Conservation (phyloP, 1,140 invertebrate species). For the Drosophila serrata region DNA sequence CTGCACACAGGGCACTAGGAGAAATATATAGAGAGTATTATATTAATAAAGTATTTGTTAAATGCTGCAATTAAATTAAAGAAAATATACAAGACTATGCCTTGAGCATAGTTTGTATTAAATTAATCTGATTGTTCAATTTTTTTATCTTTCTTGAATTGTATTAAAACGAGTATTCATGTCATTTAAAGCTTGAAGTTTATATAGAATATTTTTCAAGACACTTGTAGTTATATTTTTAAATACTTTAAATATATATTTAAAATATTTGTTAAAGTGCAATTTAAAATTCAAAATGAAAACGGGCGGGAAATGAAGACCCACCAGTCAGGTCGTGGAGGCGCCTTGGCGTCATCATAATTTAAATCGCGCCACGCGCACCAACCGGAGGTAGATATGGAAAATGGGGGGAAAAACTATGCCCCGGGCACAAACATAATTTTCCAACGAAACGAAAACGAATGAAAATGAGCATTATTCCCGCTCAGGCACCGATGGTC, state of each 20-base stretch:
- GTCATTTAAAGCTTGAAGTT: no score
- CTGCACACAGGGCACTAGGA: conserved; percentile 2
- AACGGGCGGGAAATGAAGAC: conserved; percentile 16
- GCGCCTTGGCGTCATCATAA: conserved; percentile 74
- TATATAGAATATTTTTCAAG: no score
- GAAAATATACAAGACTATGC: neutral
- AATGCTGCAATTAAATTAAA: neutral
- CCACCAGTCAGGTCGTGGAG: conserved; percentile 29
- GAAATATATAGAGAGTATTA: neutral
- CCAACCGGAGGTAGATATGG: conserved; percentile 32
- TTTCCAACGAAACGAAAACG: conserved; percentile 69
- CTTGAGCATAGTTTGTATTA: neutral
- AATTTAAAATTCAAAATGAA: conserved; percentile 28
- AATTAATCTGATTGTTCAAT: no score
- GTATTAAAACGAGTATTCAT: no score
- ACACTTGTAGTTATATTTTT: no score
- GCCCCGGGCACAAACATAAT: conserved; percentile 63
- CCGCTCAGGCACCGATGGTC: conserved; percentile 9
- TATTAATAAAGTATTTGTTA: neutral
- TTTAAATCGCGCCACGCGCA: conserved; percentile 76
- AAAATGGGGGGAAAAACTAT: conserved; percentile 77
- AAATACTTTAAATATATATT: no score
- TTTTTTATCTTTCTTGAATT: no score
- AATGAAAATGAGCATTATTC: conserved; percentile 74
- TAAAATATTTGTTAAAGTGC: conserved; percentile 4